Conservation (phyloP, 2,797 vertebrate genomes). For the Somateria mollissima region DNA sequence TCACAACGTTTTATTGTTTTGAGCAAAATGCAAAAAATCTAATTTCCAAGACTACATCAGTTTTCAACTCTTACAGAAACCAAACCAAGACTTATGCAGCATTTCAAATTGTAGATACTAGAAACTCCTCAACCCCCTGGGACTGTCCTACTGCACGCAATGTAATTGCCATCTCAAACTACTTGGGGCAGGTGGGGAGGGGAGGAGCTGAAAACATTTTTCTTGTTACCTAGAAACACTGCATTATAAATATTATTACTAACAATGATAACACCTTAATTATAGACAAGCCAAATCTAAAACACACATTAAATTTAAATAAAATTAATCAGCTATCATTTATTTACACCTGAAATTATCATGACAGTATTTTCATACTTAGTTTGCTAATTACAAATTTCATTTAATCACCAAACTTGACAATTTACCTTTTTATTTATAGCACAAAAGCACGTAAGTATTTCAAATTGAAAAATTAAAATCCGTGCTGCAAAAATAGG, state of each 20-base stretch:
- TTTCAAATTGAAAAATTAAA: neutral
- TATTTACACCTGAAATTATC: neutral
- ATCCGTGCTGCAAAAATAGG: neutral
- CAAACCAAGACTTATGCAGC: neutral
- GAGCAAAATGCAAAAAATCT: neutral
- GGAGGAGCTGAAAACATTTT: neutral
- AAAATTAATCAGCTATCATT: neutral
- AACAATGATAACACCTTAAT: neutral
- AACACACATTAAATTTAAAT: neutral
- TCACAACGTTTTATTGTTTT: neutral
- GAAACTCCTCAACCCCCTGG: fast-evolving
- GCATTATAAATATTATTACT: neutral
- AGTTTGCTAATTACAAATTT: neutral
- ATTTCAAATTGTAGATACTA: neutral
- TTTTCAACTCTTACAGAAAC: neutral
- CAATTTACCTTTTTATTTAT: neutral
- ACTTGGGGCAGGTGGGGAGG: fast-evolving
- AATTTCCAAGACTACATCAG: neutral
- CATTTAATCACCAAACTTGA: neutral
- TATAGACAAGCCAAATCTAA: neutral
- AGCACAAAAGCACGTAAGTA: neutral
- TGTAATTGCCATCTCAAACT: neutral
- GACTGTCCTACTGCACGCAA: neutral
- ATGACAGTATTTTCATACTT: neutral
- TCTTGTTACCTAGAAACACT: neutral